phyloP scores from a whole-genome alignment of 2,797 vertebrate genomes.

The Eptatretus atami region DNA sequence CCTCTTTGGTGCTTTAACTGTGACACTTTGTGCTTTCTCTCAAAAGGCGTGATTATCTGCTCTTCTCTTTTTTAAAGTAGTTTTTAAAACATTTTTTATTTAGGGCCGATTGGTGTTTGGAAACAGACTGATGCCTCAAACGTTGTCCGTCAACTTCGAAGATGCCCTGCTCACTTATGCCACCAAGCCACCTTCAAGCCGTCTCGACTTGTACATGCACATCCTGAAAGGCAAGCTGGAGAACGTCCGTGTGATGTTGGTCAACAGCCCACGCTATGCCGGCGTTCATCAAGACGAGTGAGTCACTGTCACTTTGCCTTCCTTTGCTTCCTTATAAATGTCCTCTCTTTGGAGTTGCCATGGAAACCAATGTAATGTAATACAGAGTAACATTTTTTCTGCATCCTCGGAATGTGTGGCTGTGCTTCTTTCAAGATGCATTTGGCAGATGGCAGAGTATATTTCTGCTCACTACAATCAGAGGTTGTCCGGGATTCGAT shows the following conservation, averaged over 20 bases:
- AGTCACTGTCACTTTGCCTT: constrained; percentile 13
- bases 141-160: constrained; percentile 72
- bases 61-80: no score
- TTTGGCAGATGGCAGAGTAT: no score
- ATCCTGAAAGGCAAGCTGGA: constrained; percentile 81
- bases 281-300: constrained; percentile 88
- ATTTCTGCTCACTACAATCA: no score
- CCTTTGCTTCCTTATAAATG: neutral
- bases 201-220: constrained; percentile 90
- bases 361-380: neutral
- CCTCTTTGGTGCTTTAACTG: no score
- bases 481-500: no score
- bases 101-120: constrained; percentile 84
- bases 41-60: no score
- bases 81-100: no score
- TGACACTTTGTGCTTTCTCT: no score
- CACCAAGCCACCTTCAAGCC: constrained; percentile 88
- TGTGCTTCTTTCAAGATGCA: no score
- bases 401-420: no score
- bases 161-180: constrained; percentile 80
- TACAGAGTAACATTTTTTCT: no score
- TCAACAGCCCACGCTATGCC: constrained; percentile 70
- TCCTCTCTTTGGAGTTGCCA: neutral
- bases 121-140: constrained; percentile 82
- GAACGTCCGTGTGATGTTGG: constrained; percentile 88